Conservation (phyloP, 2,797 vertebrate species). For the Pteronotus mesoamericanus region DNA sequence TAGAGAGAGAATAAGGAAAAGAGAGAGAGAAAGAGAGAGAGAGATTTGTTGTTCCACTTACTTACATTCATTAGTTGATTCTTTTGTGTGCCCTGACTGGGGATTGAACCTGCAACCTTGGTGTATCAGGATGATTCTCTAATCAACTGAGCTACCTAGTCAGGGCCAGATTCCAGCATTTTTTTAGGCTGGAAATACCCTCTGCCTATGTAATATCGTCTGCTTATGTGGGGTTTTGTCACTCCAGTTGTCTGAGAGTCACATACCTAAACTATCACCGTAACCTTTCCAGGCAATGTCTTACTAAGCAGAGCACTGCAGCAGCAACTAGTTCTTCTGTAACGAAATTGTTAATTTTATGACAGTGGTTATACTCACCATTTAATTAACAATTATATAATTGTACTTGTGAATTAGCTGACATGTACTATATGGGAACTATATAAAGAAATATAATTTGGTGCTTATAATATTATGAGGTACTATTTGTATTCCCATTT, state of each 20-base stretch:
- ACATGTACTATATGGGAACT: background rate
- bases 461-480: background rate
- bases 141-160: background rate
- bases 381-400: background rate
- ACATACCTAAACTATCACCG: background rate
- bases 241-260: background rate
- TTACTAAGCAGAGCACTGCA: background rate
- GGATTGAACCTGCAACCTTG: background rate
- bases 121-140: background rate
- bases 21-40: no score
- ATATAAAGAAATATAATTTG: slow-evolving; percentile 1
- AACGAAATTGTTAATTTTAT: background rate
- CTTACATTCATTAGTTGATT: background rate
- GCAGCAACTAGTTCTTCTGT: background rate
- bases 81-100: background rate
- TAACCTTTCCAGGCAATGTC: background rate
- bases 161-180: background rate
- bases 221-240: background rate
- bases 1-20: background rate
- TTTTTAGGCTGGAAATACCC: background rate
- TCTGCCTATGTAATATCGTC: background rate
- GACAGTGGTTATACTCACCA: background rate
- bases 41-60: background rate
- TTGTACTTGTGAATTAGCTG: background rate
- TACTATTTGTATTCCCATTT: slow-evolving; percentile 20